Evolutionary conservation across 2,113 vertebrate species (phyloP).

Genomic region (Zingel zingel): DNA sequence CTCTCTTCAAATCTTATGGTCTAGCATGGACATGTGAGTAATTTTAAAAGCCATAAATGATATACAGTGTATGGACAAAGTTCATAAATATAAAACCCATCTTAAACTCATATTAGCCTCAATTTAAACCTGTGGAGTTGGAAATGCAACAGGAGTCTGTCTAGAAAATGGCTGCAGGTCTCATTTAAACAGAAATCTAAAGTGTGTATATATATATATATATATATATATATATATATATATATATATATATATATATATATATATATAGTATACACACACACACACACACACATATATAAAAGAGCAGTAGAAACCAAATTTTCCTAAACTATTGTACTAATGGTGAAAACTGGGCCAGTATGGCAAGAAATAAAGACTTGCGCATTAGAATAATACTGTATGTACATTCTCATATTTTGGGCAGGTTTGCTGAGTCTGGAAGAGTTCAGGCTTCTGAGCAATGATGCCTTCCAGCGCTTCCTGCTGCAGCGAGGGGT

Average conservation of each 20-base stretch:
- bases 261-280: accelerated
- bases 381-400: neutral
- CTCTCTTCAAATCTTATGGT: neutral
- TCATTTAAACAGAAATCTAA: neutral
- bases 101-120: neutral
- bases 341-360: neutral
- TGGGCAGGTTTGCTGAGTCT: constrained; percentile 91
- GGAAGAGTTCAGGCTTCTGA: constrained; percentile 93
- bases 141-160: neutral
- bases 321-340: neutral
- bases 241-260: no score
- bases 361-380: neutral
- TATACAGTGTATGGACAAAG: no score
- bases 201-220: neutral
- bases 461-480: constrained; percentile 93
- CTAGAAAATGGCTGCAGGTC: neutral
- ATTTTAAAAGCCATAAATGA: neutral
- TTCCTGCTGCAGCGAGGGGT: constrained; percentile 91
- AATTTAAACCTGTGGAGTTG: neutral
- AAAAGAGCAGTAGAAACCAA: neutral
- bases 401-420: constrained; percentile 23
- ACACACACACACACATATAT: neutral
- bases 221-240: no score
- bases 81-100: neutral
- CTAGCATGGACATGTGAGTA: neutral